These are phyloP conservation scores for Macquaria australasica DNA, from an alignment of 2,113 vertebrate species.

Conservation along the genomic window DNA sequence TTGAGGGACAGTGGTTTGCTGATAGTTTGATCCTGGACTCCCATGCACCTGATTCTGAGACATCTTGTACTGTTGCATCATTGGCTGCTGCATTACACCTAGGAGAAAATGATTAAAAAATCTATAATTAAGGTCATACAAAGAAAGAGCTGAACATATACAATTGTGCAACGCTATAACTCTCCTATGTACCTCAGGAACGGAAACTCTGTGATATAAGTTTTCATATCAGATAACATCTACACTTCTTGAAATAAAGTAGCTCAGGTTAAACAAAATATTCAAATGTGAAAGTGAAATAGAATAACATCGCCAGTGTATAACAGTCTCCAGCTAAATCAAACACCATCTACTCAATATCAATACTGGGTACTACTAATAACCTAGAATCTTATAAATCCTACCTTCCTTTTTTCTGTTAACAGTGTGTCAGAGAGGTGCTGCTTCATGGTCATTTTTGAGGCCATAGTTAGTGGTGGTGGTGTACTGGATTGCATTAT, in stretches of 20 bases:
- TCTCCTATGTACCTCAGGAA: neutral
- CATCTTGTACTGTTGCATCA: conserved; percentile 96
- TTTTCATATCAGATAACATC: neutral
- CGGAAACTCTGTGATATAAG: neutral
- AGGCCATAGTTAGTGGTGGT: neutral
- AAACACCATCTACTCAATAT: neutral
- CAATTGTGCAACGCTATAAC: neutral
- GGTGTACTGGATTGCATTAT: neutral
- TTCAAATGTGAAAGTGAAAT: neutral
- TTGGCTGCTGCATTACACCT: conserved; percentile 92
- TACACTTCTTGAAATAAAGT: neutral
- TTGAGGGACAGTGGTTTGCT: conserved; percentile 96
- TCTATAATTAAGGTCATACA: neutral
- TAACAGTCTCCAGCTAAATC: neutral
- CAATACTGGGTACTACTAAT: neutral
- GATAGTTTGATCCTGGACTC: conserved; percentile 98
- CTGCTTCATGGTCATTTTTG: neutral
- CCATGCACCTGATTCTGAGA: conserved; percentile 98
- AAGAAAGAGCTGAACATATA: neutral
- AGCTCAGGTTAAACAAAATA: conserved; percentile 4
- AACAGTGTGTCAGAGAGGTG: neutral
- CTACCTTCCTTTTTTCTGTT: neutral
- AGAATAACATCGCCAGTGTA: neutral
- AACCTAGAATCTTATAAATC: too few species aligned
- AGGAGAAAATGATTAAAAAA: conserved; percentile 22